These are phyloP conservation scores for Leucosticte australis DNA, from an alignment of 2,113 vertebrate species.

Conservation along the genomic window DNA sequence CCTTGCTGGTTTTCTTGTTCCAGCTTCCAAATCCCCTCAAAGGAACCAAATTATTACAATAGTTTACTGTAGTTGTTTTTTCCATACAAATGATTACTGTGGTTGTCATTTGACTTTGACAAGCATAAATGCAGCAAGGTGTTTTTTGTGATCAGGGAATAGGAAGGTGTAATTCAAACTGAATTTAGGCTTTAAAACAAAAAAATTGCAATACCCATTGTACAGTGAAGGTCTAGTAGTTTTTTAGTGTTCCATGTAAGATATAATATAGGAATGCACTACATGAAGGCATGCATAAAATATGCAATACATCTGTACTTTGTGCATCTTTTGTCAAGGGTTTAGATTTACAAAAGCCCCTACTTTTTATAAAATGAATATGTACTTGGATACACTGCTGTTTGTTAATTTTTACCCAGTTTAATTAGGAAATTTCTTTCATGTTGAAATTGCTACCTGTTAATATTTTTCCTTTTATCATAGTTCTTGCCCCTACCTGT, in stretches of 20 bases:
- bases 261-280: conserved; percentile 63
- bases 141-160: neutral
- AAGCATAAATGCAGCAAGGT: neutral
- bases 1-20: neutral
- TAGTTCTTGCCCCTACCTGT: neutral
- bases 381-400: neutral
- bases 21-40: conserved; percentile 3
- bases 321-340: conserved; percentile 34
- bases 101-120: neutral
- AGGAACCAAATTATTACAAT: neutral
- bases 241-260: conserved; percentile 26
- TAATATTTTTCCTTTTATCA: neutral
- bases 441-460: conserved; percentile 3
- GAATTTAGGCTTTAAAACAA: conserved; percentile 3
- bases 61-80: neutral
- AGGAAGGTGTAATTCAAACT: neutral
- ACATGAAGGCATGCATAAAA: conserved; percentile 66
- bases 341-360: neutral
- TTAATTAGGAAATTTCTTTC: neutral
- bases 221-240: conserved; percentile 11
- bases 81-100: neutral
- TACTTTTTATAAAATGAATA: neutral
- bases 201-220: neutral
- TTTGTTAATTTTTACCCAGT: conserved; percentile 20
- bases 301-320: conserved; percentile 52